These are phyloP conservation scores for Tadarida brasiliensis DNA, from an alignment of 2,797 vertebrate species.

Conservation along the genomic window DNA sequence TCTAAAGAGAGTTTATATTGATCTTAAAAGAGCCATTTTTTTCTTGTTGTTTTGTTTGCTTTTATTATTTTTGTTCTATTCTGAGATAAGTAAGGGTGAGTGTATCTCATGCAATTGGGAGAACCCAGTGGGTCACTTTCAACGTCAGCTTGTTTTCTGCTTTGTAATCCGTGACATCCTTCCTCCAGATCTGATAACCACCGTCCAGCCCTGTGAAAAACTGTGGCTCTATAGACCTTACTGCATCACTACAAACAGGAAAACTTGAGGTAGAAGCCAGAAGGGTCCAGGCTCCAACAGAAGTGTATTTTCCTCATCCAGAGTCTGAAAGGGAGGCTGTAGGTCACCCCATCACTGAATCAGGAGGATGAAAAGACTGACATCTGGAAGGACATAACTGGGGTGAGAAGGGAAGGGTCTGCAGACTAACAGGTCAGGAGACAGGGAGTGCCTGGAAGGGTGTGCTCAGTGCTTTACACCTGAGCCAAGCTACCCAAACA, in stretches of 20 bases:
- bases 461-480: not conserved
- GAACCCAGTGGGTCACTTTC: not conserved
- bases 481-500: not conserved
- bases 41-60: not conserved
- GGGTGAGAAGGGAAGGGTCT: not conserved
- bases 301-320: not conserved
- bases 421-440: not conserved
- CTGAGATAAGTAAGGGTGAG: not conserved
- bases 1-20: not conserved
- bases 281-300: not conserved
- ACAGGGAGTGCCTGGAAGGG: not conserved
- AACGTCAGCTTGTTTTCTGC: not conserved
- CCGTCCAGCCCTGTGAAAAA: not conserved
- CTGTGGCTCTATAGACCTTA: accelerated
- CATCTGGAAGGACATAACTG: not conserved
- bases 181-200: not conserved
- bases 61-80: not conserved
- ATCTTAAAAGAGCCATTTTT: not conserved
- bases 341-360: not conserved
- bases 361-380: too few relatives aligned
- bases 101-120: not conserved
- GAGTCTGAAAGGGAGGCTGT: not conserved
- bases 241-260: not conserved
- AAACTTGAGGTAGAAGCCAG: not conserved
- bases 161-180: not conserved